phyloP scores from a whole-genome alignment of 2,888 invertebrate species.

The Drosophila fungiperda region DNA sequence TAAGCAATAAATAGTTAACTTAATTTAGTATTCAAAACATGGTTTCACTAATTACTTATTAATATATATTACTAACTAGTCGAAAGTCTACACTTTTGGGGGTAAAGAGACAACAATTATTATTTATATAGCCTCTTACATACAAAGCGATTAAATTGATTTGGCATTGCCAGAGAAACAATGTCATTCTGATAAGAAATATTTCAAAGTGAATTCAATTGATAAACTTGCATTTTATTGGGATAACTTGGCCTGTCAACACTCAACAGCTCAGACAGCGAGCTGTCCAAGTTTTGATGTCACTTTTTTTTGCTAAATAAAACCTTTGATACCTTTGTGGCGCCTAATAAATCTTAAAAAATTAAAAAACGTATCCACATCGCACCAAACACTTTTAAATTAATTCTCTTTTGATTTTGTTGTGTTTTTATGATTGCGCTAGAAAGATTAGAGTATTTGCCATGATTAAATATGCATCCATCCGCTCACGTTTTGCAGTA shows the following conservation, averaged over 20 bases:
- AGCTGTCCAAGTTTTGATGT: conserved; percentile 39
- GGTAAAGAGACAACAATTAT: background rate
- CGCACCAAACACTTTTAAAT: background rate
- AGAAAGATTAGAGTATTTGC: conserved; percentile 67
- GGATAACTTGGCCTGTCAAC: conserved; percentile 43
- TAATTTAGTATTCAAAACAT: background rate
- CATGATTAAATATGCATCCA: conserved; percentile 40
- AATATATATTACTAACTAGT: background rate
- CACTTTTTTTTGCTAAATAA: background rate
- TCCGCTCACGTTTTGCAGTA: conserved; percentile 70
- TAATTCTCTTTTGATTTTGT: background rate
- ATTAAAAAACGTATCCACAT: background rate
- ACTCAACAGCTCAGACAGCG: conserved; percentile 22
- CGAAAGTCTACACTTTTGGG: background rate
- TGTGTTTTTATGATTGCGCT: conserved; percentile 46
- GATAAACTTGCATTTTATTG: conserved; percentile 35
- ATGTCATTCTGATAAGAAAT: conserved; percentile 22
- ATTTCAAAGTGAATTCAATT: conserved; percentile 8
- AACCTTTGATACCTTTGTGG: conserved; percentile 40
- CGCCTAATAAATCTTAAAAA: conserved; percentile 40
- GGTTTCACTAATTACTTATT: background rate
- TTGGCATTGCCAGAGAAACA: conserved; percentile 13
- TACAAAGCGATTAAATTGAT: background rate
- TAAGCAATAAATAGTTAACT: background rate
- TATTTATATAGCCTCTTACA: background rate